These are phyloP conservation scores for Mormoops blainvillei DNA, from an alignment of 2,113 vertebrate species.

Conservation along the genomic window DNA sequence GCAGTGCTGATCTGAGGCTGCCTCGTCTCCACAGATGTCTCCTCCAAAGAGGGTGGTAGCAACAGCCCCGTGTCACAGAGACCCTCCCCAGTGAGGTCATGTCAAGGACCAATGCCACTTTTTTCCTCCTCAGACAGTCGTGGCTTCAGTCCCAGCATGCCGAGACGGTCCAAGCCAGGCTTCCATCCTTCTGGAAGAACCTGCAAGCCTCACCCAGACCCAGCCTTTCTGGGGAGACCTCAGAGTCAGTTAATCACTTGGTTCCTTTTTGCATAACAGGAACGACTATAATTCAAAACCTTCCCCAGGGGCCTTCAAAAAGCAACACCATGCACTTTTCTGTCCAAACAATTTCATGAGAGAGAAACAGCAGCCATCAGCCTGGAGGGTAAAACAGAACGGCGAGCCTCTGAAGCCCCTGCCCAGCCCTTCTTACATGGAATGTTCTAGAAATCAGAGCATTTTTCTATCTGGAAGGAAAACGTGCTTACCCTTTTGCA, in stretches of 20 bases:
- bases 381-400: slow-evolving; percentile 30
- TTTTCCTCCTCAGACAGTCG: background rate
- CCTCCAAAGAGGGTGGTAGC: background rate
- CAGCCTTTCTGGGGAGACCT: background rate
- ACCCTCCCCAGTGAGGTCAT: background rate
- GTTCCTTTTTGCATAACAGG: background rate
- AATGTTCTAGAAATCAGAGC: slow-evolving; percentile 72
- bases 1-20: background rate
- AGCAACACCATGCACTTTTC: background rate
- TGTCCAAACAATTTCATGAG: background rate
- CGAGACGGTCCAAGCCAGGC: background rate
- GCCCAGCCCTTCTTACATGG: slow-evolving; percentile 79
- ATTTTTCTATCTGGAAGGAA: slow-evolving; percentile 8
- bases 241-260: background rate
- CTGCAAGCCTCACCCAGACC: rapidly evolving
- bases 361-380: slow-evolving; percentile 47
- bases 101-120: background rate
- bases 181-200: background rate
- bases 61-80: background rate
- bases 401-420: slow-evolving; percentile 69
- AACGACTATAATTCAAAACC: background rate
- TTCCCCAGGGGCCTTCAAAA: background rate
- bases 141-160: background rate
- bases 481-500: background rate
- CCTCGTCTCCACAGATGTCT: background rate